Percentiles rank a stretch among this genome's conserved stretches.
Conservation (phyloP, 2,888 invertebrate genomes). For the Chloromyia formosa region DNA sequence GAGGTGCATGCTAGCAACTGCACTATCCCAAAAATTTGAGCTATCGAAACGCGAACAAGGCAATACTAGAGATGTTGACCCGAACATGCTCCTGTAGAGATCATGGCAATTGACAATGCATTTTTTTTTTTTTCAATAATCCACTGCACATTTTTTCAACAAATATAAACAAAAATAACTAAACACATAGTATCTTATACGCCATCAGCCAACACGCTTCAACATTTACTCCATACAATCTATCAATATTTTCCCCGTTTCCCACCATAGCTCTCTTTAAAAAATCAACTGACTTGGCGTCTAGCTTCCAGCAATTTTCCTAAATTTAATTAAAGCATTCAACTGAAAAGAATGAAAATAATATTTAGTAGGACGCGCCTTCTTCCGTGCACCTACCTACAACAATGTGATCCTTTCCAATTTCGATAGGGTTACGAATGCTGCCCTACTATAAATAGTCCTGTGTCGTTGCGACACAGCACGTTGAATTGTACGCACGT, state of each 20-base stretch:
- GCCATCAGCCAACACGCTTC: too few species aligned
- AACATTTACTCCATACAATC: too few species aligned
- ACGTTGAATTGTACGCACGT: not conserved
- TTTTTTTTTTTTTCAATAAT: too few species aligned
- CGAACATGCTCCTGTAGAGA: too few species aligned
- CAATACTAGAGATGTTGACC: too few species aligned
- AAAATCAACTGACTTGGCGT: conserved; percentile 3
- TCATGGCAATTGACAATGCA: too few species aligned
- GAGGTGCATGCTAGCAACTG: too few species aligned
- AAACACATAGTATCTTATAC: too few species aligned
- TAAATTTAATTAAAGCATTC: conserved; percentile 48
- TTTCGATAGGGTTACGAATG: conserved; percentile 26
- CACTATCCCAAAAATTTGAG: too few species aligned
- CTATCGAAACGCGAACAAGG: too few species aligned
- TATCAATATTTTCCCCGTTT: not conserved
- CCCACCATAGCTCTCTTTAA: not conserved
- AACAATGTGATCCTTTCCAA: conserved; percentile 17
- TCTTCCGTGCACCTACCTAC: not conserved
- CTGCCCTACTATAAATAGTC: not conserved
- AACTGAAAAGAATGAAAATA: conserved; percentile 48
- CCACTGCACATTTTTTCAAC: too few species aligned
- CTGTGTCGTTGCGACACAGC: not conserved
- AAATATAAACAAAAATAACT: too few species aligned
- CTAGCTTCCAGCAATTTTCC: conserved; percentile 46
- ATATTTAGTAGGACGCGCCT: conserved; percentile 41